These are phyloP conservation scores for Atlantisia rogersi DNA, from an alignment of 2,113 vertebrate species.

Conservation along the genomic window DNA sequence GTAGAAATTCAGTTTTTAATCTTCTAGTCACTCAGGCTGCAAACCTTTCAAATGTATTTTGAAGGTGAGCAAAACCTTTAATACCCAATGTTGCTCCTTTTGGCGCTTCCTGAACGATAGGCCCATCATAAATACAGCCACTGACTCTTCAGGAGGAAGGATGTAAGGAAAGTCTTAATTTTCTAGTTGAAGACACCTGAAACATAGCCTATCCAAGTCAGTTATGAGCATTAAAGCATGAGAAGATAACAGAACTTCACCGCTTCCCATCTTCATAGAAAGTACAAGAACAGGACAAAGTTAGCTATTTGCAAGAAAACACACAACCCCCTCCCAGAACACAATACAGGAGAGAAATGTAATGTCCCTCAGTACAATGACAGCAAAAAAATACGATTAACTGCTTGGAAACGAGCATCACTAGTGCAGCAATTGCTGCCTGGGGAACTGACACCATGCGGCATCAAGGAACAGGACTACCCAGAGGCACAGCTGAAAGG, in stretches of 20 bases:
- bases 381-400: not conserved
- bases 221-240: not conserved
- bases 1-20: not conserved
- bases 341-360: not conserved
- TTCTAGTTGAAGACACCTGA: constrained; percentile 49
- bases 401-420: not conserved
- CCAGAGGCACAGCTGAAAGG: not conserved
- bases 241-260: constrained; percentile 19
- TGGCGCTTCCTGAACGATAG: not conserved
- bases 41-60: not conserved
- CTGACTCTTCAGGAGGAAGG: not conserved
- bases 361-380: not conserved
- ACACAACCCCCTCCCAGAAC: not conserved
- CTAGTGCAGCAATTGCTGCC: not conserved
- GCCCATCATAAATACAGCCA: not conserved
- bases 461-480: not conserved
- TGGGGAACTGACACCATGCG: not conserved
- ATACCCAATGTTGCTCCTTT: not conserved
- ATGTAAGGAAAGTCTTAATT: constrained; percentile 39
- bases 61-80: not conserved
- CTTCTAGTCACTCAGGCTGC: not conserved
- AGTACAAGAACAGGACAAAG: not conserved
- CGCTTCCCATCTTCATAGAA: not conserved
- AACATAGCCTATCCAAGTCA: constrained; percentile 49
- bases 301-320: not conserved